Evolutionary conservation across 2,113 vertebrate species (phyloP).

Genomic region (Recurvirostra avosetta): DNA sequence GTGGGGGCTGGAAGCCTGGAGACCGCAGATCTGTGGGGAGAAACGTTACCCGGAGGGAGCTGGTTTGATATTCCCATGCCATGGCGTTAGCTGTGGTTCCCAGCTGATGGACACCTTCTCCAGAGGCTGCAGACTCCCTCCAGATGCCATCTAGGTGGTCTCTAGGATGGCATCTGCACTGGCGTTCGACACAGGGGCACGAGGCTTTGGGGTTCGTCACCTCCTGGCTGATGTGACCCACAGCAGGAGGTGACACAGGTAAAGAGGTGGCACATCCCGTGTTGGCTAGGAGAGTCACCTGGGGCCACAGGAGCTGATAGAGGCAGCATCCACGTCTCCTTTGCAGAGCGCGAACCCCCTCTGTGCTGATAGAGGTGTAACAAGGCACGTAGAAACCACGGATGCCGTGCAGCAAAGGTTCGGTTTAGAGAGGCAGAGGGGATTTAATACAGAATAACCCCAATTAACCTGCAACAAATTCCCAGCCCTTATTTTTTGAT

Average conservation of each 20-base stretch:
- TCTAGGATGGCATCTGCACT: background rate
- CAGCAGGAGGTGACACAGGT: background rate
- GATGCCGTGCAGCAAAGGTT: background rate
- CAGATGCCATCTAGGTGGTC: background rate
- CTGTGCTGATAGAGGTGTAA: rapidly evolving
- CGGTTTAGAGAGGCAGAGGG: background rate
- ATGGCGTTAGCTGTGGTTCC: rapidly evolving
- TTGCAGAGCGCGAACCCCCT: background rate
- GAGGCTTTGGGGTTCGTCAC: background rate
- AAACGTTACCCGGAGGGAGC: background rate
- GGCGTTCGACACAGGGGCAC: rapidly evolving
- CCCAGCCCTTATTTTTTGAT: background rate
- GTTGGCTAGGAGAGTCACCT: rapidly evolving
- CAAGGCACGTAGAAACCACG: rapidly evolving
- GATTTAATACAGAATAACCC: conserved; percentile 12
- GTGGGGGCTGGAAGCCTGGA: background rate
- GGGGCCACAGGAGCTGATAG: background rate
- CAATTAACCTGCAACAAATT: conserved; percentile 29
- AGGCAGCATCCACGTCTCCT: background rate
- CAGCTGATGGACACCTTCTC: background rate
- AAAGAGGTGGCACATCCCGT: background rate
- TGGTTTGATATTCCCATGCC: background rate
- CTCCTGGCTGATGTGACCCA: background rate
- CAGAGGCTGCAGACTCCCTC: background rate
- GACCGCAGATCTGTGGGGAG: background rate